Conservation (phyloP, 2,888 invertebrate genomes). For the Xestia xanthographa region DNA sequence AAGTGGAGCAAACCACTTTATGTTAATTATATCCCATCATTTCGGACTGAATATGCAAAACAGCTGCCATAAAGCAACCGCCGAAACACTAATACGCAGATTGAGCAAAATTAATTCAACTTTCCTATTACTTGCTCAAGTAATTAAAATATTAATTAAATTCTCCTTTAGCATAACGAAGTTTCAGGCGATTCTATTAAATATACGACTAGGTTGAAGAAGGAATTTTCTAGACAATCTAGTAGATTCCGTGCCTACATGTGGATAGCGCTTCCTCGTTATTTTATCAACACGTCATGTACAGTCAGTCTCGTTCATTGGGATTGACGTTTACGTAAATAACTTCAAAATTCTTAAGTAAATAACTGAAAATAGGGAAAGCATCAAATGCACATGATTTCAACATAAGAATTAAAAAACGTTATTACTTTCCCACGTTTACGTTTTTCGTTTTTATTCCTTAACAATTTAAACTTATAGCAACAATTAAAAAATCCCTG, state of each 20-base stretch:
- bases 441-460: neutral
- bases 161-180: slow-evolving; percentile 58
- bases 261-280: slow-evolving; percentile 41
- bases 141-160: slow-evolving; percentile 65
- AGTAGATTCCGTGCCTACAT: slow-evolving; percentile 5
- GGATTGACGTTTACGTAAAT: slow-evolving; percentile 35
- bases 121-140: slow-evolving; percentile 51
- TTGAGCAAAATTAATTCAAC: slow-evolving; percentile 59
- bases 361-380: neutral
- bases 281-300: slow-evolving; percentile 54
- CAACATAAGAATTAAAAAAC: too few relatives aligned
- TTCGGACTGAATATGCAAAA: slow-evolving; percentile 38
- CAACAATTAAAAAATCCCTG: neutral
- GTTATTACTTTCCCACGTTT: neutral
- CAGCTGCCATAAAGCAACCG: slow-evolving; percentile 35
- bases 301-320: slow-evolving; percentile 41
- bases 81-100: slow-evolving; percentile 57
- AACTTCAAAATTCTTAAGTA: neutral
- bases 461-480: neutral
- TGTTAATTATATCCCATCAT: slow-evolving; percentile 20
- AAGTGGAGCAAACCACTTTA: slow-evolving; percentile 11
- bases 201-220: slow-evolving; percentile 27
- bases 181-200: slow-evolving; percentile 51
- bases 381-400: neutral
- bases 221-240: slow-evolving; percentile 27